Base-by-base conservation (phyloP, 2,113 vertebrate species). In the Catharus minimus region DNA sequence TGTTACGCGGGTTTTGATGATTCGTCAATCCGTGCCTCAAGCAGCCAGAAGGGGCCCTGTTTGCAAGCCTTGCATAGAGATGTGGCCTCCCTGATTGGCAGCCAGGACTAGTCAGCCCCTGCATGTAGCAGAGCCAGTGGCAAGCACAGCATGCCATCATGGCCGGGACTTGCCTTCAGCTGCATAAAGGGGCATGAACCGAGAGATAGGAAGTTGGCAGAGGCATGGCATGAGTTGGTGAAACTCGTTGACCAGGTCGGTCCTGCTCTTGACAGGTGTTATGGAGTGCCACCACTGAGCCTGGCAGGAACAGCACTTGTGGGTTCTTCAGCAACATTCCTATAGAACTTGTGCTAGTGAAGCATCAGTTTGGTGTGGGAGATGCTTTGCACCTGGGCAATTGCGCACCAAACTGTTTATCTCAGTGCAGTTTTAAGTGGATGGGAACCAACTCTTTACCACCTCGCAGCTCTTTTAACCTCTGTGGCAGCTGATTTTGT, bases 1-100 rank as follows among this genome's bases (percentile, higher is more conserved):
- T 95, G 69, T 93, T 80, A 9, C 46, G 56, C n/a, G 64, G 49
- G 39, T 68, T 84, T 82, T 92, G 91, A 75, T 94, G 74, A 46
- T 80, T 92, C 91, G 53, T 95, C 89, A 69, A 5, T 80, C 80
- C 13, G 13, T 18, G 9, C 22, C 72, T 22, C 41, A 27, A 33
- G 60, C 79, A 92, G 47, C 27, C 30, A 56, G 66, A 83, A 83
- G 43, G 47, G 22, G 27, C 27, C 38, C 13, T 60, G 21, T 76
- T 89, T 74, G 30, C 66, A 77, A 32, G 56, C 2, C 0, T 38
- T 77, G 66, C 49, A 17, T 49, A 32, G 41, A 39, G 32, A 55
- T 75, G 28, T 23, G 39, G 50, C 50, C 47, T 84, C n/a, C 30
- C 39, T 53, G 41, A 61, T 84, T 82, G 90, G 86, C 83, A 79